Percentiles rank a stretch among this genome's conserved stretches.
Evolutionary conservation across 1,140 invertebrate species (phyloP).

Genomic region (Camponotus vicinus): DNA sequence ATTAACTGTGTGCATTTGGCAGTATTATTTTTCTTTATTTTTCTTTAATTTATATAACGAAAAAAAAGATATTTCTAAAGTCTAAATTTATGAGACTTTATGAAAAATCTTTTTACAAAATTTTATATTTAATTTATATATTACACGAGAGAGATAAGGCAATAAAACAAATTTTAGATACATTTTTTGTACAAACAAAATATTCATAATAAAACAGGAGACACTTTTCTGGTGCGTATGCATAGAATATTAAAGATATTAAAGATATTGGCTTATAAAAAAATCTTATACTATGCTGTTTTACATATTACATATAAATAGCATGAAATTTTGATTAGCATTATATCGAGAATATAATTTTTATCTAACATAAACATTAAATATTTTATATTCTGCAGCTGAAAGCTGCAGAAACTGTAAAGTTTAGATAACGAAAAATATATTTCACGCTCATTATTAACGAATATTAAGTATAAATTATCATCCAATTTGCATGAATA

Average conservation of each 20-base stretch:
- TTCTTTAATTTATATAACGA: not conserved
- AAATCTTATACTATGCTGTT: not conserved
- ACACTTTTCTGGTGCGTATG: not conserved
- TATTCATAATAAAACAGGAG: not conserved
- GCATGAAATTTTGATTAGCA: not conserved
- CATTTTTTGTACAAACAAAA: not conserved
- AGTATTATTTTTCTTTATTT: not conserved
- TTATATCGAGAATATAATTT: not conserved
- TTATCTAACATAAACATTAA: not conserved
- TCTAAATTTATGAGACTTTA: not conserved
- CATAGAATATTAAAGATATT: not conserved
- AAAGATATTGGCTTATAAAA: not conserved
- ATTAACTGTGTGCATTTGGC: not conserved
- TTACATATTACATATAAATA: not conserved
- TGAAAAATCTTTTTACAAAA: not conserved
- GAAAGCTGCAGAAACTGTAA: not conserved
- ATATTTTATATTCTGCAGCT: not conserved
- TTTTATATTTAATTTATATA: not conserved
- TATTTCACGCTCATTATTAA: conserved; percentile 22
- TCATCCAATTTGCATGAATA: conserved; percentile 45
- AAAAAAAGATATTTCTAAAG: not conserved
- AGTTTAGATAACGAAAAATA: conserved; percentile 24
- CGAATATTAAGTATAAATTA: conserved; percentile 49
- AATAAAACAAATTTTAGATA: not conserved
- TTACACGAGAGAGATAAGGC: not conserved